phyloP scores from a whole-genome alignment of 2,113 vertebrate genomes.

The Neogobius melanostomus region DNA sequence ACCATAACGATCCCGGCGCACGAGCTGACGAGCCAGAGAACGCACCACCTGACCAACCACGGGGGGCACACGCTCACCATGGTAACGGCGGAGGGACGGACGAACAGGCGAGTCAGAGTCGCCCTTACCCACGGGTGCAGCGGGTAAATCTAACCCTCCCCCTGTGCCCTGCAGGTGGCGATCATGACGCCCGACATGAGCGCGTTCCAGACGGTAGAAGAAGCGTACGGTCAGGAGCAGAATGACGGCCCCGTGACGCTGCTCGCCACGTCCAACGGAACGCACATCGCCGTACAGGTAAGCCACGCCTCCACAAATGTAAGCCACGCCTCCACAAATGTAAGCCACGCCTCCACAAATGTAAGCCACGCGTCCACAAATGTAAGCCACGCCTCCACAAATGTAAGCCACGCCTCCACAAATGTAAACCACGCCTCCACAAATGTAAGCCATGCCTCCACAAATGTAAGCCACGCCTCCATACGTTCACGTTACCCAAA shows the following conservation, averaged over 20 bases:
- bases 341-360: no score
- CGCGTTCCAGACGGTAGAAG: constrained; percentile 87
- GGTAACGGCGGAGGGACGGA: constrained; percentile 83
- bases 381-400: no score
- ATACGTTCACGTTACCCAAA: no score
- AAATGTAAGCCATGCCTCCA: no score
- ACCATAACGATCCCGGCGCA: constrained; percentile 96
- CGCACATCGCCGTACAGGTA: constrained; percentile 98
- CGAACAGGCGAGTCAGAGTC: constrained; percentile 81
- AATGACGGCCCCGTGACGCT: constrained; percentile 92
- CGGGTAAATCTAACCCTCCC: background rate
- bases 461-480: no score
- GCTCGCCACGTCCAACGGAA: constrained; percentile 96
- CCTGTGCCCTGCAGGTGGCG: constrained; percentile 84
- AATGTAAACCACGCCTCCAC: no score
- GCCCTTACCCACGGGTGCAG: no score
- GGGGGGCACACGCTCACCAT: constrained; percentile 73
- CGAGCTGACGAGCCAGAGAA: constrained; percentile 86
- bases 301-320: constrained; percentile 5
- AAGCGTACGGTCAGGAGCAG: constrained; percentile 87
- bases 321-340: no score
- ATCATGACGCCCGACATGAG: constrained; percentile 97
- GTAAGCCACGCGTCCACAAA: no score
- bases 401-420: background rate
- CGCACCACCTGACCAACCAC: constrained; percentile 86